Percentiles rank a stretch among this genome's conserved stretches.
Conservation (phyloP, 2,113 vertebrate genomes). For the Eulacestoma nigropectus region DNA sequence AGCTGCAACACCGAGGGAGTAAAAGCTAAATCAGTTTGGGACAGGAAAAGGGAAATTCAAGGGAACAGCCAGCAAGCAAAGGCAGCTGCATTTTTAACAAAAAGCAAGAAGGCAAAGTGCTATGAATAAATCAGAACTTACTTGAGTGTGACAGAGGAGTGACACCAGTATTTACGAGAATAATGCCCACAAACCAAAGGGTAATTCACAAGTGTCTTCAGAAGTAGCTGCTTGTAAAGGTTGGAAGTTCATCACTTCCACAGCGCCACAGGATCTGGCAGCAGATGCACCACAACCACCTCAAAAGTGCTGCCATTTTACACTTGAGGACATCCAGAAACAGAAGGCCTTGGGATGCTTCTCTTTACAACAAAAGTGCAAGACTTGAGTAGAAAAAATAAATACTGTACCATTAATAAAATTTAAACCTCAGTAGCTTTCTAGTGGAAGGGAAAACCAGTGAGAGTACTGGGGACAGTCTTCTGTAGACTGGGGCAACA, state of each 20-base stretch:
- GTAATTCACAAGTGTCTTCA: neutral
- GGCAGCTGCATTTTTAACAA: neutral
- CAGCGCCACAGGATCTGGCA: fast-evolving
- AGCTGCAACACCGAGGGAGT: neutral
- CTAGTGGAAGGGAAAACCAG: neutral
- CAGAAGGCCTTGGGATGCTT: neutral
- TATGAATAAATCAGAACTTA: slow-evolving; percentile 29
- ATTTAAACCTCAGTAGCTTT: neutral
- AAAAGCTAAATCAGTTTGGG: neutral
- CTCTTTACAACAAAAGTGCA: neutral
- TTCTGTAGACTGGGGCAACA: neutral
- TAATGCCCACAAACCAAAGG: neutral
- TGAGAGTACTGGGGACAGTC: neutral
- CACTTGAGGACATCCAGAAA: neutral
- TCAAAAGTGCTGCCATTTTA: neutral
- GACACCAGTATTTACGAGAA: slow-evolving; percentile 27
- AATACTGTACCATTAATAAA: too few species aligned
- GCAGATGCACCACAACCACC: neutral
- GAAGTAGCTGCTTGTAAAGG: neutral
- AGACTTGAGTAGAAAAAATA: neutral
- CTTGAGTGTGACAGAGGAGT: slow-evolving; percentile 2
- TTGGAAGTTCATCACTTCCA: neutral
- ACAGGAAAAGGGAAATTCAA: slow-evolving; percentile 27
- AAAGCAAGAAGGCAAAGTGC: neutral
- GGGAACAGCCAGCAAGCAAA: neutral